These are phyloP conservation scores for Ctenopoma multispine DNA, from an alignment of 2,797 vertebrate species.

Conservation along the genomic window DNA sequence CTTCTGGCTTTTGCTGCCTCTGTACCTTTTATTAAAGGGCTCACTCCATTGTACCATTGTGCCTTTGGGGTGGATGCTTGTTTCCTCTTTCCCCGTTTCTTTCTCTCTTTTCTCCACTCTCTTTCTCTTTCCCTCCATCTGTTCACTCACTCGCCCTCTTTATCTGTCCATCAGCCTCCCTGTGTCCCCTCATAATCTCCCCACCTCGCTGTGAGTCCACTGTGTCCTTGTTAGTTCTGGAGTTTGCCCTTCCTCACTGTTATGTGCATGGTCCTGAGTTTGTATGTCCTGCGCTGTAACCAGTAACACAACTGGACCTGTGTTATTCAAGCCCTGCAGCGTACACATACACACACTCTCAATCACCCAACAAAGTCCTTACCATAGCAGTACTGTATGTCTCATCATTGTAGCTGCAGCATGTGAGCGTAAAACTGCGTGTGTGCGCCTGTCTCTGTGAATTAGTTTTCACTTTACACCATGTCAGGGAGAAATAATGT, in stretches of 20 bases:
- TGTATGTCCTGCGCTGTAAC: slow-evolving; percentile 42
- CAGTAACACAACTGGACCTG: slow-evolving; percentile 52
- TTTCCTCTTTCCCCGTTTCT: neutral
- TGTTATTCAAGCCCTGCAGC: slow-evolving; percentile 59
- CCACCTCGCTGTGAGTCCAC: slow-evolving; percentile 27
- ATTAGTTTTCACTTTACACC: slow-evolving; percentile 81
- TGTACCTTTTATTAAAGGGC: slow-evolving; percentile 56
- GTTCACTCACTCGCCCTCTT: slow-evolving; percentile 7
- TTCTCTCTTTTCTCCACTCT: neutral
- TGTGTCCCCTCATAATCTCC: slow-evolving; percentile 5
- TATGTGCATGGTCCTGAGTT: slow-evolving; percentile 45
- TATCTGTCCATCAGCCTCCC: slow-evolving; percentile 25
- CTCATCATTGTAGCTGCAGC: slow-evolving; percentile 69
- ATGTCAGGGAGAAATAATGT: slow-evolving; percentile 77
- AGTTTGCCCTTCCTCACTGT: slow-evolving; percentile 51
- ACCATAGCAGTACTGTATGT: slow-evolving; percentile 65
- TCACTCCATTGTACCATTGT: slow-evolving; percentile 18
- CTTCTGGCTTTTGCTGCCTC: slow-evolving; percentile 50
- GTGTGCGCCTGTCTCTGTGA: slow-evolving; percentile 77
- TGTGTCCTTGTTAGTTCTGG: slow-evolving; percentile 39
- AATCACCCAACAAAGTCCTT: slow-evolving; percentile 72
- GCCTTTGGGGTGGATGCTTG: slow-evolving; percentile 24
- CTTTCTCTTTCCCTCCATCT: slow-evolving; percentile 7
- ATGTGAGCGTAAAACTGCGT: slow-evolving; percentile 65
- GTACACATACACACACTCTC: slow-evolving; percentile 31